phyloP scores from a whole-genome alignment of 2,113 vertebrate genomes.

The Brienomyrus longianalis region DNA sequence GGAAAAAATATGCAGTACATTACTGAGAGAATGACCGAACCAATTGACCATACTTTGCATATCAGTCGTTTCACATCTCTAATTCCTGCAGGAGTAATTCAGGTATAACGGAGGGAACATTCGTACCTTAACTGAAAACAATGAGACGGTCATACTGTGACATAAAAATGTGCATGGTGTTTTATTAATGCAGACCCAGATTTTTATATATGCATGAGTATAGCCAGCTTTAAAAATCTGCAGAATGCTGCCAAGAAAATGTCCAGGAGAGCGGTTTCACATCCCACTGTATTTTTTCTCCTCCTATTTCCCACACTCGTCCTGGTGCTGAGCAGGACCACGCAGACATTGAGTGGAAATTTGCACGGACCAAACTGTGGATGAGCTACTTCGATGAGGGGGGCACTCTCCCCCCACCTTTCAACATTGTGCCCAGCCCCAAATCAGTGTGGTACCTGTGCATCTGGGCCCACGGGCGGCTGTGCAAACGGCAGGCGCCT shows the following conservation, averaged over 20 bases:
- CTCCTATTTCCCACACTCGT: background rate
- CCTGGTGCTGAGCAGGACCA: slow-evolving; percentile 68
- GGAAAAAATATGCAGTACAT: background rate
- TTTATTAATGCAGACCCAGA: background rate
- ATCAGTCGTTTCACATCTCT: background rate
- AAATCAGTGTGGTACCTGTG: slow-evolving; percentile 89
- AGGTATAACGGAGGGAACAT: background rate
- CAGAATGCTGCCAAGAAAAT: background rate
- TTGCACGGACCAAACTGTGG: slow-evolving; percentile 93
- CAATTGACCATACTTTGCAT: background rate
- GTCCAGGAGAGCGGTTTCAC: background rate
- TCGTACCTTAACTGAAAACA: background rate
- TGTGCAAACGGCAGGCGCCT: slow-evolving; percentile 64
- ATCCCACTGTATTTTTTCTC: background rate
- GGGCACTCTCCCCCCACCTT: slow-evolving; percentile 89
- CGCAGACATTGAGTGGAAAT: slow-evolving; percentile 96
- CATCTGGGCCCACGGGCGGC: slow-evolving; percentile 78
- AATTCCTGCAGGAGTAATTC: background rate
- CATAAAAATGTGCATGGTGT: background rate
- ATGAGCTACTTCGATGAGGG: slow-evolving; percentile 98
- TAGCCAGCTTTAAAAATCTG: background rate
- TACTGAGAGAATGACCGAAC: background rate
- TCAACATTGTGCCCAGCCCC: slow-evolving; percentile 90
- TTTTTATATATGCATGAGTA: slow-evolving; percentile 1
- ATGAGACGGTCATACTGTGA: background rate